Evolutionary conservation across 2,888 invertebrate species (phyloP).

Genomic region (Ptilodon capucinus): DNA sequence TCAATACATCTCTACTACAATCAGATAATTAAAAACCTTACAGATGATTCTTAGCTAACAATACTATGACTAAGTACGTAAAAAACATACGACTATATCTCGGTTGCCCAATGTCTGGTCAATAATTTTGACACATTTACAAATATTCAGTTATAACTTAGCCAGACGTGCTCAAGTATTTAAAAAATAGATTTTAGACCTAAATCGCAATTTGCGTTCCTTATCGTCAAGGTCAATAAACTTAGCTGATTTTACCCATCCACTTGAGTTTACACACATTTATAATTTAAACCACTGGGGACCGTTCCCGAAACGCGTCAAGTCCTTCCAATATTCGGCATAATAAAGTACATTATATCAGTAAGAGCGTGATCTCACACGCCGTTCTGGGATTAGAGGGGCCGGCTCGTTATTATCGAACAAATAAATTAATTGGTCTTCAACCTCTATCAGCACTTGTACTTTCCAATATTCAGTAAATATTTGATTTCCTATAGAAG

Average conservation of each 20-base stretch:
- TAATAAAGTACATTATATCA: conserved; percentile 6
- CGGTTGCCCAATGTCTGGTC: too few species aligned
- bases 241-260: too few species aligned
- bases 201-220: not conserved
- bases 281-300: not conserved
- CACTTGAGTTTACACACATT: not conserved
- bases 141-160: too few species aligned
- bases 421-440: conserved; percentile 36
- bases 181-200: too few species aligned
- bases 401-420: conserved; percentile 11
- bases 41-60: not conserved
- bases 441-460: conserved; percentile 32
- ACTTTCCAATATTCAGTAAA: conserved; percentile 21
- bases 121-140: too few species aligned
- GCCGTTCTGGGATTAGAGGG: conserved; percentile 27
- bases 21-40: not conserved
- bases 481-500: conserved; percentile 16
- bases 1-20: conserved; percentile 1
- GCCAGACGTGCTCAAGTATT: too few species aligned
- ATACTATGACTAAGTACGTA: too few species aligned
- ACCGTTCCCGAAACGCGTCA: not conserved
- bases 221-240: not conserved
- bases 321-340: conserved; percentile 10
- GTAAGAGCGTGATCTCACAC: conserved; percentile 29
- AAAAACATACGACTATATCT: too few species aligned